Base-by-base conservation (phyloP, 2,113 vertebrate species). In the Istiophorus platypterus region DNA sequence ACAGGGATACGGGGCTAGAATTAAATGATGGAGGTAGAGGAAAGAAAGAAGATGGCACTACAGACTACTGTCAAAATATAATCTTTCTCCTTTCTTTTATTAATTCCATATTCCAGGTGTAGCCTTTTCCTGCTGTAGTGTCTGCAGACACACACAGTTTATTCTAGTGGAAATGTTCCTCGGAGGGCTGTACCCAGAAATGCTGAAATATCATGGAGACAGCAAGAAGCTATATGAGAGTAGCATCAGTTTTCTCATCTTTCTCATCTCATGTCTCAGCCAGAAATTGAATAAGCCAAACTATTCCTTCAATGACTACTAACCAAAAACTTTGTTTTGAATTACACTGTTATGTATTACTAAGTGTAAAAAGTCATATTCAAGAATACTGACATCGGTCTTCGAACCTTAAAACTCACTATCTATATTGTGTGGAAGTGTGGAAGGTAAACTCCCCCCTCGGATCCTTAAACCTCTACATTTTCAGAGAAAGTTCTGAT, bases 21-120 rank as follows among this genome's bases (percentile, higher is more conserved):
- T 78, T 83, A 88, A 87, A 77, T 88, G 86, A 89, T 86, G 73
- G 65, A 77, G 68, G 68, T 57, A 77, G 52, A 72, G 66, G 56
- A 89, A 47, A 67, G 72, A 85, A 5, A 11, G 58, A 70, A 58
- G 47, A 62, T 79, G 80, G 56, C 84, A 72, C 45, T 80, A 87
- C 65, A 81, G 70, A 62, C 71, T 75, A 45, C 61, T 58, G 47
- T 66, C 74, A 61, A 86, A 86, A 82, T 68, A 20, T 63, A 72
- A 66, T 58, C 51, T 22, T 26, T 68, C 71, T 57, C 58, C 56
- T 88, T 78, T 82, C 49, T 66, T 64, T 83, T 80, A 76, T 65
- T 73, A 54, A 56, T 78, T 77, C 67, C n/a, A 69, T 83, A 68
- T 84, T 85, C 76, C 54, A 78, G 26, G 15, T 71, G 24, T 39